A percentile compares a stretch with the other conserved stretches of the same genome.
Conservation (phyloP, 37 sponge, comb jelly and placozoan genomes). For the Bolinopsis microptera region DNA sequence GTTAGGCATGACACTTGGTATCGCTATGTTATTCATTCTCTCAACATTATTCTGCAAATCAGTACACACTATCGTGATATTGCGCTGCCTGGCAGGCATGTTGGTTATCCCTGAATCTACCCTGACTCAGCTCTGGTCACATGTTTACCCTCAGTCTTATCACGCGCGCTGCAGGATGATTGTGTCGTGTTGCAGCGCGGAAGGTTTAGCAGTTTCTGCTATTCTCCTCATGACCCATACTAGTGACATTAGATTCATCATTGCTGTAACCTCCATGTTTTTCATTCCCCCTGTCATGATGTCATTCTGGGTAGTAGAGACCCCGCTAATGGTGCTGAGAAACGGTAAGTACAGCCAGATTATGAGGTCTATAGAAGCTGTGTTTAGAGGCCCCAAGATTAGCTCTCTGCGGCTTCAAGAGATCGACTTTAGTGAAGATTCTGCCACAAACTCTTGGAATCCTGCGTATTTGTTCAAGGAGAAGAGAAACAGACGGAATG, state of each 20-base stretch:
- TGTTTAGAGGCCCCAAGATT: not conserved
- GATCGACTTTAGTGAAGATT: conserved; percentile 34
- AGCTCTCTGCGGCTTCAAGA: conserved; percentile 21
- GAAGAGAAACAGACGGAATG: not conserved
- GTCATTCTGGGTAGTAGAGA: conserved; percentile 7
- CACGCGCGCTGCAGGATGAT: not conserved
- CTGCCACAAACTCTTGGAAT: not conserved
- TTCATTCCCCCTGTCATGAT: not conserved
- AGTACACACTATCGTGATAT: not conserved
- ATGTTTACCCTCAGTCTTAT: not conserved
- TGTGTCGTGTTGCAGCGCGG: not conserved
- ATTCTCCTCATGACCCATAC: not conserved
- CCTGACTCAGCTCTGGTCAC: conserved; percentile 36
- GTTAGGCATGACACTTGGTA: not conserved
- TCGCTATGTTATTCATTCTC: not conserved
- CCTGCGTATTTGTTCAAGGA: not conserved
- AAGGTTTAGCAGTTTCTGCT: not conserved
- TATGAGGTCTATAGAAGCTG: not conserved
- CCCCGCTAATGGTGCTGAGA: conserved; percentile 17
- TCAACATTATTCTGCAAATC: not conserved
- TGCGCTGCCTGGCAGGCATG: conserved; percentile 15
- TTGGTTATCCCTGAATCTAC: conserved; percentile 13
- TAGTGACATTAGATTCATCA: not conserved
- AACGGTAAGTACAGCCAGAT: conserved; percentile 44
- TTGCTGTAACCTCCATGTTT: not conserved